phyloP scores from a whole-genome alignment of 1,140 invertebrate species.

The Bacillus rossius region DNA sequence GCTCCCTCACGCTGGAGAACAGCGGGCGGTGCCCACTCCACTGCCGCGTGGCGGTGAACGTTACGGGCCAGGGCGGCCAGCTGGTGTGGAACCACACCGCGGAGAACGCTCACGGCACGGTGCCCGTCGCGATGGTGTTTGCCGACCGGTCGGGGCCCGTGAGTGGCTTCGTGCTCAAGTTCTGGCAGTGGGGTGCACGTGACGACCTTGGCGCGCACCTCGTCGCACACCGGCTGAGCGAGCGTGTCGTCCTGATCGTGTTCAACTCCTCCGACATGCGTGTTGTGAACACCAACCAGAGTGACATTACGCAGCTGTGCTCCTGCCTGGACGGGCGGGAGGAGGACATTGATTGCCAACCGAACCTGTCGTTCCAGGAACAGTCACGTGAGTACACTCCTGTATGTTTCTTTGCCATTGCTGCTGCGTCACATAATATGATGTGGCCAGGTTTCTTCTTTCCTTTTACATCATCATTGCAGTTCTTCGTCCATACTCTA shows the following conservation, averaged over 20 bases:
- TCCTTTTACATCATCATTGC: too few relatives aligned
- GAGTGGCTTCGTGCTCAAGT: conserved; percentile 68
- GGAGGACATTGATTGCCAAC: conserved; percentile 56
- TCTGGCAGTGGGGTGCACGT: conserved; percentile 62
- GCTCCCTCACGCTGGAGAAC: conserved; percentile 53
- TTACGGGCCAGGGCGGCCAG: conserved; percentile 49
- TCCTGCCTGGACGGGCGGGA: conserved; percentile 40
- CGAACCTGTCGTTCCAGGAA: conserved; percentile 60
- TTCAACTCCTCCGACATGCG: conserved; percentile 64
- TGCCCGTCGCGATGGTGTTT: conserved; percentile 57
- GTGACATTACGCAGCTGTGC: conserved; percentile 65
- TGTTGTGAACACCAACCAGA: conserved; percentile 67
- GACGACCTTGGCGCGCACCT: conserved; percentile 30
- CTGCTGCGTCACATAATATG: too few relatives aligned
- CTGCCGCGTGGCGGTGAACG: conserved; percentile 54
- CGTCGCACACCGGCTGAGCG: conserved; percentile 52
- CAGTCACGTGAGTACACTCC: conserved; percentile 33
- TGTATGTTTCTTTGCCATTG: too few relatives aligned
- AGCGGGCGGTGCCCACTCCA: conserved; percentile 54
- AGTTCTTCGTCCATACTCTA: too few relatives aligned
- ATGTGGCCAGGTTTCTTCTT: too few relatives aligned
- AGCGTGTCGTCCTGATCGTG: conserved; percentile 66
- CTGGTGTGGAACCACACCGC: conserved; percentile 51
- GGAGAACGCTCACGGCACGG: conserved; percentile 56
- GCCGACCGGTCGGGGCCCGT: conserved; percentile 42